Base-by-base conservation (phyloP, 2,113 vertebrate genomes). In the Bostrychus sinensis region DNA sequence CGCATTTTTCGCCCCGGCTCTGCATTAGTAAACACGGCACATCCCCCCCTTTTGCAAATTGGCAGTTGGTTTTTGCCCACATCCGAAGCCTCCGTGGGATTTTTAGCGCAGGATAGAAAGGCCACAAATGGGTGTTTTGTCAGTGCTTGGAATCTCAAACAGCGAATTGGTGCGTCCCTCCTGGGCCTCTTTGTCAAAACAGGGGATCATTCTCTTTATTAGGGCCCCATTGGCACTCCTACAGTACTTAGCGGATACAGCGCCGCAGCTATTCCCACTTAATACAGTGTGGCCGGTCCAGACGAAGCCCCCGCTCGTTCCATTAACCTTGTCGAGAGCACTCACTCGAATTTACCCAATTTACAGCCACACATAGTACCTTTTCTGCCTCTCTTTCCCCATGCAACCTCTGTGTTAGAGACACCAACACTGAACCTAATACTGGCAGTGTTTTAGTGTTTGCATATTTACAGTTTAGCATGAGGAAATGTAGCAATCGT, bases 281-380 rank as follows among this genome's bases (percentile, higher is more conserved):
- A 83, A 87, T 89, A 77, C 77, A 63, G 78, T 72, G 78, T 80
- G 83, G 72, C 76, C 66, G 73, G 79, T 86, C 88, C 82, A 83
- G 83, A 85, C 86, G 53, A 78, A 83, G 77, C 83, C 84, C 22
- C 87, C 83, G 81, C 75, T 84, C 78, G 75, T 84, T 89, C 86
- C 81, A 89, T 89, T 91, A 89, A 90, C 90, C 90, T 91, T 87
- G 87, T 89, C 78, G 69, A 88, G 86, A 86, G 87, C 87, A 84
- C 81, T 87, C 78, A 76, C 61, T 81, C 75, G 71, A 83, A 86
- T 86, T 89, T 86, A 87, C 85, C 83, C 82, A 85, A 84, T 87
- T 88, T 85, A 86, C 70, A 60, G 69, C 75, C 70, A 66, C 70
- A 66, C 59, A 82, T 88, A 81, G 76, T 83, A 72, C 71, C 76